Evolutionary conservation across 2,888 invertebrate genomes (phyloP).

Genomic region (Troides helena): DNA sequence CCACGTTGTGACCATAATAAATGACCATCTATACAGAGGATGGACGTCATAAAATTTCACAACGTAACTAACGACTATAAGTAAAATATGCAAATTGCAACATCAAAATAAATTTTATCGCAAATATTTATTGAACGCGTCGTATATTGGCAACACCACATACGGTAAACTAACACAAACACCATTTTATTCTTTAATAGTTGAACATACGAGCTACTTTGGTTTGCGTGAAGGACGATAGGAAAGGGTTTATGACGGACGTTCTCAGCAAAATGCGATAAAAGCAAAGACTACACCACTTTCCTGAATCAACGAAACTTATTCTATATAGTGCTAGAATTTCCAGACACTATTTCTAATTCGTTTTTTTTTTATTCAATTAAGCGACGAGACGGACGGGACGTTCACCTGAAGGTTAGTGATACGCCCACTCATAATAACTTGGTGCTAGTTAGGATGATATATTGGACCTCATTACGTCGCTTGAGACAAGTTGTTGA

Average conservation of each 20-base stretch:
- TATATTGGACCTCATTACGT: too few species aligned
- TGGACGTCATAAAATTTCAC: conserved; percentile 22
- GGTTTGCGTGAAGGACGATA: conserved; percentile 6
- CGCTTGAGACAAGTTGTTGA: too few species aligned
- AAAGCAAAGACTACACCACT: conserved; percentile 12
- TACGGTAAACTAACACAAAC: conserved; percentile 13
- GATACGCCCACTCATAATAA: too few species aligned
- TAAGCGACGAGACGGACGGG: too few species aligned
- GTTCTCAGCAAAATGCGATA: conserved; percentile 12
- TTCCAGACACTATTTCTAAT: too few species aligned
- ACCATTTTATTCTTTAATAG: conserved; percentile 18
- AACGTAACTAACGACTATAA: conserved; percentile 1
- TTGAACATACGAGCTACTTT: conserved; percentile 16
- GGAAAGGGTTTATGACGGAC: conserved; percentile 18
- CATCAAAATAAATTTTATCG: conserved; percentile 27
- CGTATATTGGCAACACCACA: conserved; percentile 11
- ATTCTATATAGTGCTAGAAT: too few species aligned
- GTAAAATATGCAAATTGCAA: conserved; percentile 13
- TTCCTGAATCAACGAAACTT: too few species aligned
- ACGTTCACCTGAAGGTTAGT: too few species aligned
- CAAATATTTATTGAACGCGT: conserved; percentile 22
- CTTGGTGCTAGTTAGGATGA: too few species aligned
- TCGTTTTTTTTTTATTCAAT: too few species aligned
- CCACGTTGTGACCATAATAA: conserved; percentile 19
- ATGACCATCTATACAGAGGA: conserved; percentile 11